phyloP scores from a whole-genome alignment of 2,113 vertebrate species.

The Megatriorchis doriae region DNA sequence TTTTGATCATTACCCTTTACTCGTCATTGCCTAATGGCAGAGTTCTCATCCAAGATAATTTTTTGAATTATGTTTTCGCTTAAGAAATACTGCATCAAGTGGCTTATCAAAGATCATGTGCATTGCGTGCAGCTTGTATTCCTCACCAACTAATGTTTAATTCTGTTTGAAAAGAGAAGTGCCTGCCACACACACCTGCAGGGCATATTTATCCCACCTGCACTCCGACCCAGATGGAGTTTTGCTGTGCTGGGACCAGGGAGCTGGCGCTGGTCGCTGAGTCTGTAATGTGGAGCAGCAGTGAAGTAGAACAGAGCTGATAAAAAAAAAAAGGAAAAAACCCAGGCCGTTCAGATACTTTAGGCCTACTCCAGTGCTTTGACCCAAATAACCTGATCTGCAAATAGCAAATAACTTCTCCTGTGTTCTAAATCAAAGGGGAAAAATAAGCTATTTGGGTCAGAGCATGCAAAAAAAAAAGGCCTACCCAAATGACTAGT shows the following conservation, averaged over 20 bases:
- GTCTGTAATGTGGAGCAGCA: neutral
- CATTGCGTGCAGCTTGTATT: neutral
- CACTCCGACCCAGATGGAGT: neutral
- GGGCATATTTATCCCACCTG: neutral
- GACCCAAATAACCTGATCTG: conserved; percentile 65
- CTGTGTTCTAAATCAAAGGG: conserved; percentile 50
- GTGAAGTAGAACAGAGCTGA: conserved; percentile 4
- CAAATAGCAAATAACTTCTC: conserved; percentile 63
- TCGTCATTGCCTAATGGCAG: neutral
- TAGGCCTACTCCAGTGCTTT: conserved; percentile 18
- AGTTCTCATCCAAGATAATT: neutral
- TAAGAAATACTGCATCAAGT: neutral
- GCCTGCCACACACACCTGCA: neutral
- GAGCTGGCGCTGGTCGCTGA: neutral
- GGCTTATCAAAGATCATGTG: neutral
- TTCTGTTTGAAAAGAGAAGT: neutral
- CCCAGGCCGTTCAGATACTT: neutral
- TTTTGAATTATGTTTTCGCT: neutral
- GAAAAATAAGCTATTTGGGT: conserved; percentile 66
- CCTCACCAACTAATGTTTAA: neutral
- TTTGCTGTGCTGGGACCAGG: neutral
- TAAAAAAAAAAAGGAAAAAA: neutral
- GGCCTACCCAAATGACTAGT: conserved; percentile 44
- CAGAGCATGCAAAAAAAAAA: conserved; percentile 4
- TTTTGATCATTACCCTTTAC: neutral